Evolutionary conservation across 2,888 invertebrate species (phyloP), one percentile per base, ranked within the genome.

Genomic region (Zeuzera pyrina): DNA sequence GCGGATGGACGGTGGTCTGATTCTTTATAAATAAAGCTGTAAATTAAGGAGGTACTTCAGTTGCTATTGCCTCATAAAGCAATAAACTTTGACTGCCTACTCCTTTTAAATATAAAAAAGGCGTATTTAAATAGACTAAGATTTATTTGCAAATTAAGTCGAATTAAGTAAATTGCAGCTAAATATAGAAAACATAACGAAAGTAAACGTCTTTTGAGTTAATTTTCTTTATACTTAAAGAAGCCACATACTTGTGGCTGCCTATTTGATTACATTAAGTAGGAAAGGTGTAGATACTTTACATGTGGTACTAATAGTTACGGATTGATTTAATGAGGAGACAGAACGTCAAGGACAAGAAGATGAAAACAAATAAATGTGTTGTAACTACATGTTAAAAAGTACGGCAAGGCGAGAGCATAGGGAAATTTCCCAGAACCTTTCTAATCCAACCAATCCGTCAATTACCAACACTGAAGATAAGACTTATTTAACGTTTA

Each of bases 21-120:
- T 64, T 68, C 58, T 70, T 74, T 69, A 70, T 69, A 74, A 76
- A 79, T 81, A 69, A 79, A 79, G 72, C 72, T 79, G 76, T 72
- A 71, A 70, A 70, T 71, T 69, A 66, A 55, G 54, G 56, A 62
- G 63, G 59, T 59, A 61, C 66, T 69, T 63, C 15, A 19, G 34
- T n/a, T 26, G 58, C 63, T 71, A 74, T 73, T 72, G 76, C 52
- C 28, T 39, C 51, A 62, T 81, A 78, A 79, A 79, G 37, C 44
- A 38, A 79, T 79, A 77, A 78, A 79, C 13, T 21, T 30, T 55
- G 53, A 65, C 69, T 69, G 66, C 72, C 74, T 73, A 76, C 73
- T 59, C 61, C 60, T 57, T 57, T 50, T 38, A 28, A 19, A 13
- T 25, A 25, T 25, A 25, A 25, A 25, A 25, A 25, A 8, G 25